Percentiles rank a stretch among this genome's conserved stretches.
phyloP scores from a whole-genome alignment of 23 tunicate species.

The Styela clava region DNA sequence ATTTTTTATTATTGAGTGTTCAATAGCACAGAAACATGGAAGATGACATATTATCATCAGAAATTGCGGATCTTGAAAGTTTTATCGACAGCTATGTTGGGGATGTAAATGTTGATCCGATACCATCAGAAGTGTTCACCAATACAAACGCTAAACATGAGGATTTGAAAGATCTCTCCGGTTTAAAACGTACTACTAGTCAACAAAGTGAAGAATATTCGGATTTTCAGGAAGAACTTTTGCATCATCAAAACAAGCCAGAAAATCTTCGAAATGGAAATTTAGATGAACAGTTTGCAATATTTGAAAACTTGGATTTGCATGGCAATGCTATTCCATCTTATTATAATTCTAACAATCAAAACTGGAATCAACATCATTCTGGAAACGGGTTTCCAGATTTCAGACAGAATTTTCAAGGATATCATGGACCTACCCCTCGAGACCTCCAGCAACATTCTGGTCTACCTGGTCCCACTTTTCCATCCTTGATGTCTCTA shows the following conservation, averaged over 20 bases:
- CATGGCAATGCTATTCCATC: background rate
- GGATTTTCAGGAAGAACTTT: background rate
- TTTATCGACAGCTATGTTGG: slow-evolving; percentile 34
- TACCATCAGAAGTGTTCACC: background rate
- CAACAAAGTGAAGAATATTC: background rate
- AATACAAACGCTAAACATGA: background rate
- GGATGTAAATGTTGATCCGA: background rate
- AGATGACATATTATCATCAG: background rate
- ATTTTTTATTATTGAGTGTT: no score
- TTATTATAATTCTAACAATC: background rate
- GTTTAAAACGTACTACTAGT: background rate
- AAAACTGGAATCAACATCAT: background rate
- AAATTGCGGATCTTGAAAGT: slow-evolving; percentile 27
- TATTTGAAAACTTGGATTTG: background rate
- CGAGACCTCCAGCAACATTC: no score
- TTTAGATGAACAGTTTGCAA: background rate
- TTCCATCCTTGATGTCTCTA: background rate
- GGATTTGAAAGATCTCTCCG: background rate
- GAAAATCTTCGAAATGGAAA: background rate
- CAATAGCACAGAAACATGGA: no score
- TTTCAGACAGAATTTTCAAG: background rate
- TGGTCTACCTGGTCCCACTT: background rate
- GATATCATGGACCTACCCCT: background rate
- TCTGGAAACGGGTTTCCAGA: background rate
- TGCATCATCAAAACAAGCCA: background rate